These are phyloP conservation scores for Leucania comma DNA, from an alignment of 2,888 invertebrate genomes.

Conservation along the genomic window DNA sequence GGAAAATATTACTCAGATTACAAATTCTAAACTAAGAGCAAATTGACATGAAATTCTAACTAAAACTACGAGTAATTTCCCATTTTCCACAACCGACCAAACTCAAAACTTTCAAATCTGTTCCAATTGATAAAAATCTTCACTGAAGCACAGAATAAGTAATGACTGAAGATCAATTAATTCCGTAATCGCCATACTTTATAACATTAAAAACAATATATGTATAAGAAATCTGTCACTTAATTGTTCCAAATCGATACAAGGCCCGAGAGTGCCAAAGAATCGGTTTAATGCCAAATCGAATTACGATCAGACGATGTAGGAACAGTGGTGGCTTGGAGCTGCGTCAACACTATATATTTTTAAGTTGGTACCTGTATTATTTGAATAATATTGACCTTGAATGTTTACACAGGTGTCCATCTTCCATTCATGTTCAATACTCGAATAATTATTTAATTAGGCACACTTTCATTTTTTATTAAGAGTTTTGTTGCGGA, in stretches of 20 bases:
- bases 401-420: conserved; percentile 61
- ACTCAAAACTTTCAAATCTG: conserved; percentile 5
- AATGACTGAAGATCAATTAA: conserved; percentile 15
- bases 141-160: too few relatives aligned
- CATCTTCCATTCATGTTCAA: conserved; percentile 32
- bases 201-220: conserved; percentile 39
- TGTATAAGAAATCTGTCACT: conserved; percentile 60
- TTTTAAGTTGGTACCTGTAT: conserved; percentile 33
- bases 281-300: conserved; percentile 73
- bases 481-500: conserved; percentile 17
- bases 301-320: conserved; percentile 68
- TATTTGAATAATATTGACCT: conserved; percentile 47
- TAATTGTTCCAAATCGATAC: conserved; percentile 66
- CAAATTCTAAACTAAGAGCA: neutral
- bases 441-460: conserved; percentile 53
- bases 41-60: neutral
- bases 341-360: conserved; percentile 45
- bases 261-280: conserved; percentile 63
- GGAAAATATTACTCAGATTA: neutral
- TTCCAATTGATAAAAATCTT: neutral
- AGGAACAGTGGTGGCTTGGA: conserved; percentile 52
- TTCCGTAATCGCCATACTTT: conserved; percentile 1
- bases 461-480: conserved; percentile 60
- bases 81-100: neutral
- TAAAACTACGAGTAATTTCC: too few relatives aligned